Evolutionary conservation across 1,140 invertebrate species (phyloP), one percentile per base, ranked within the genome.

Genomic region (Sinella curviseta): DNA sequence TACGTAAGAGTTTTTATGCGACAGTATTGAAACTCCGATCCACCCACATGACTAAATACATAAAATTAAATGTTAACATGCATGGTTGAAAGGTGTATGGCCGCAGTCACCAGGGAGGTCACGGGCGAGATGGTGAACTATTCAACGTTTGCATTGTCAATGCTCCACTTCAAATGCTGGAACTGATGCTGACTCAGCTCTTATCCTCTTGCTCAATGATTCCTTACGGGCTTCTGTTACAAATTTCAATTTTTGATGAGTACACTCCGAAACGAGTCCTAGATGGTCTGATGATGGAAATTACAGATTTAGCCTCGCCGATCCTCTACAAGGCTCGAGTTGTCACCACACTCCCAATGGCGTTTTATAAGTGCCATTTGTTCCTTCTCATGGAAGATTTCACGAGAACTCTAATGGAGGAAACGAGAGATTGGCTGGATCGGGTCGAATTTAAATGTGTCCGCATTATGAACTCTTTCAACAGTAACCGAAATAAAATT

Each of bases 271-370:
- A 77, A 24, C 26, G 76, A 70, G 78, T 36, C 14, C 54, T 84
- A 3, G 78, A 82, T 39, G 83, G 81, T 24, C 67, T 84, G 1
- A 24, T 77, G 16, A 84, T 84, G 83, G 83, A 84, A 80, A 67
- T 80, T 16, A 55, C 77, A 8, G 83, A 84, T 54, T 39, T 81
- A 33, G 81, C 80, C 26, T 81, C 83, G 24, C 65, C 76, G 3
- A 33, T 60, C 30, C 57, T 84, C 16, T 79, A 73, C 70, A 81
- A 79, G 34, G 57, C 80, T 33, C 70, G 55, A 20, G n/a, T 73
- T 3, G 67, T 55, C 3, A 35, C 70, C 35, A 70, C 76, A 35
- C 78, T 80, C 0, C 33, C 57, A 24, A 75, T 78, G 34, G 34
- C 35, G 24, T 74, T 82, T 28, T 74, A 77, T 35, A 36, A 76